Base-by-base conservation (phyloP, 2,888 invertebrate species). In the Cacoxenus indagator region DNA sequence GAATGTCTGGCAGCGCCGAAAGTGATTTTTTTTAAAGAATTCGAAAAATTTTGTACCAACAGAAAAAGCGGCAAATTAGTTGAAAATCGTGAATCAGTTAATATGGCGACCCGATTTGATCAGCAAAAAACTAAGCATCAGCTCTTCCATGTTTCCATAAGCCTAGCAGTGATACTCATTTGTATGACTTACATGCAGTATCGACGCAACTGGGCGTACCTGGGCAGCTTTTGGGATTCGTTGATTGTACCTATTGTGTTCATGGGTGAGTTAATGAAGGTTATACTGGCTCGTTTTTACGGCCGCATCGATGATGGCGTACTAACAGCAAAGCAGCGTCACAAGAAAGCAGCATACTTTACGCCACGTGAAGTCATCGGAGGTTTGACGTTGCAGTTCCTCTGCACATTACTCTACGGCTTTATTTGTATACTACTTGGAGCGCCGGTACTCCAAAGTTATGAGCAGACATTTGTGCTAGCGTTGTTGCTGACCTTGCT, bases 381-480 rank as follows among this genome's bases (percentile, higher is more conserved):
- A 3, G 86, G 87, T 5, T 69, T 88, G 1, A 70, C 86, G 1
- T 68, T 88, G 62, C 88, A 88, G 64, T 82, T 84, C 62, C 68
- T 87, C 22, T 86, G 86, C 67, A 85, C 84, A 0, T 65, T 88
- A 31, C 75, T 87, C 2, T 89, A 86, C 73, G 85, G 77, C 2
- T 88, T 88, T 51, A 81, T 86, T 14, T 88, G 89, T 70, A 86
- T 88, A 19, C 85, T 88, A 51, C 70, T 88, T 55, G 88, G 88
- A n/a, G 88, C 88, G 5, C 88, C 88, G 8, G 87, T 88, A n/a
- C 73, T 88, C 62, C 83, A 84, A 14, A 86, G 86, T 67, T 87
- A 87, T 70, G 88, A 88, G 69, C 84, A 88, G 68, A 89, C 88
- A 1, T 87, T 88, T 65, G 84, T 87, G 2, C 74, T 88, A 8